phyloP scores from a whole-genome alignment of 2,113 vertebrate genomes.

The Ornithorhynchus anatinus region DNA sequence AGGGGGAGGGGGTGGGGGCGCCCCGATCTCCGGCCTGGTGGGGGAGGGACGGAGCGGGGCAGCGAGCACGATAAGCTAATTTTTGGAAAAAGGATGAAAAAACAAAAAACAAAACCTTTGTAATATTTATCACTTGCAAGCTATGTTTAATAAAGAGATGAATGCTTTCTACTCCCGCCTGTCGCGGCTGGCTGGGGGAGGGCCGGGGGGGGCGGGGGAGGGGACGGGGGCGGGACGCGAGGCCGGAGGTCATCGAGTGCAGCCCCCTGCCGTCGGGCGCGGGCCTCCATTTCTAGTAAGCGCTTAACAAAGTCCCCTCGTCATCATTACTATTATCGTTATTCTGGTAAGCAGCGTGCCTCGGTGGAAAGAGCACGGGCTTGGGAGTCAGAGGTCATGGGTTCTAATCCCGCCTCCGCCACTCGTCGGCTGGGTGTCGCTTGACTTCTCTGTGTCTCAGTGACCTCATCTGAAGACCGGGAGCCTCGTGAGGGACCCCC shows the following conservation, averaged over 20 bases:
- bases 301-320: too few species aligned
- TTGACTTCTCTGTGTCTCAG: too few species aligned
- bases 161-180: constrained; percentile 84
- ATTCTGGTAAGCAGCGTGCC: too few species aligned
- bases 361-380: too few species aligned
- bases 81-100: constrained; percentile 86
- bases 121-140: constrained; percentile 99
- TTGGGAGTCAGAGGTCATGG: too few species aligned
- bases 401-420: too few species aligned
- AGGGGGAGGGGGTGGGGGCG: not conserved
- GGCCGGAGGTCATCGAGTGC: not conserved
- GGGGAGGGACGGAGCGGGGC: not conserved
- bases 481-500: too few species aligned
- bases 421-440: too few species aligned
- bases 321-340: too few species aligned
- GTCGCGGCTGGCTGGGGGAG: constrained; percentile 42
- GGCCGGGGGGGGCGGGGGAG: not conserved
- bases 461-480: too few species aligned
- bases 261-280: constrained; percentile 9
- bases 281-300: too few species aligned
- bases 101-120: constrained; percentile 91
- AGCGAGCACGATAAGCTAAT: constrained; percentile 86
- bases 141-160: constrained; percentile 99
- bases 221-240: not conserved
- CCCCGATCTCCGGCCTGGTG: too few species aligned